Conservation (phyloP, 2,888 invertebrate genomes). For the Nesidiocoris tenuis region DNA sequence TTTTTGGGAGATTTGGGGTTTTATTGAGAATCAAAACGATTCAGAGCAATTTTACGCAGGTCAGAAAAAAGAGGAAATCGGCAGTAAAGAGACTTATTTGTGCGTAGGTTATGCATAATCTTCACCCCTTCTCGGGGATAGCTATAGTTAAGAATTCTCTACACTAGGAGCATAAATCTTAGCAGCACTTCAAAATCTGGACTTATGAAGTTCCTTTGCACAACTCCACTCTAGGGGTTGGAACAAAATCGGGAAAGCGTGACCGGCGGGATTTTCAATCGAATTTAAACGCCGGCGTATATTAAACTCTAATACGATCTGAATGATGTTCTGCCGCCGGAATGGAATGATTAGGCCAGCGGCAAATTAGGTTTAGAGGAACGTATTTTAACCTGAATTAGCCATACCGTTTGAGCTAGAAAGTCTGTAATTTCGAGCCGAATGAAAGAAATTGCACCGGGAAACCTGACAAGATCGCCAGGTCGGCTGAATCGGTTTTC, state of each 20-base stretch:
- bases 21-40: too few relatives aligned
- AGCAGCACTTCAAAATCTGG: too few relatives aligned
- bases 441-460: not conserved
- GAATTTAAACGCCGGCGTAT: not conserved
- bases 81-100: too few relatives aligned
- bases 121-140: too few relatives aligned
- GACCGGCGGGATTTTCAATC: not conserved
- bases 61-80: too few relatives aligned
- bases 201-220: too few relatives aligned
- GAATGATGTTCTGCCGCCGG: not conserved
- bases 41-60: too few relatives aligned
- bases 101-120: too few relatives aligned
- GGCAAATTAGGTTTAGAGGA: not conserved
- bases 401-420: not conserved
- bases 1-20: too few relatives aligned
- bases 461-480: not conserved
- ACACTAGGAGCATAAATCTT: too few relatives aligned
- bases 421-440: not conserved
- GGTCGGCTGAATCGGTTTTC: not conserved
- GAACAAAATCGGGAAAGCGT: not conserved
- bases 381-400: not conserved
- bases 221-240: too few relatives aligned
- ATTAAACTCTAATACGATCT: not conserved
- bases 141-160: too few relatives aligned
- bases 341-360: not conserved